These are phyloP conservation scores for Notarius quadriscutis DNA, from an alignment of 2,113 vertebrate species.

Conservation along the genomic window DNA sequence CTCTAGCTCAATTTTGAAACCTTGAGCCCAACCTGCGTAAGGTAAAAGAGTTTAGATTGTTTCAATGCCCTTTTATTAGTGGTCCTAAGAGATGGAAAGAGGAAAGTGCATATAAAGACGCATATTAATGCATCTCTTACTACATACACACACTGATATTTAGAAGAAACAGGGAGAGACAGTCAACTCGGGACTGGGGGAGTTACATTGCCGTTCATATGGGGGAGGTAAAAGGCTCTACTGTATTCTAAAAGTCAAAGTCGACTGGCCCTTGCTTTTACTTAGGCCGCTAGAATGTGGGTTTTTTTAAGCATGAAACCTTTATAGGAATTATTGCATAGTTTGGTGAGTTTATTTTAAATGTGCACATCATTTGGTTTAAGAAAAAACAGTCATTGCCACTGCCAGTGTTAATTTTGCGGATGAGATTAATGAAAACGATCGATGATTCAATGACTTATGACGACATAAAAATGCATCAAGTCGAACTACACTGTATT, in stretches of 20 bases:
- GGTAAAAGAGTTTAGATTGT: constrained; percentile 70
- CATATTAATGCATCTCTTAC: constrained; percentile 23
- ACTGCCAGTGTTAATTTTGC: constrained; percentile 54
- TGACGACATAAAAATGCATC: not conserved
- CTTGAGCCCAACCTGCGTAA: constrained; percentile 56
- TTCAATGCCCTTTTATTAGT: constrained; percentile 79
- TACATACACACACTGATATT: constrained; percentile 40
- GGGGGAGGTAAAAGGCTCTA: constrained; percentile 58
- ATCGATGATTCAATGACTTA: not conserved
- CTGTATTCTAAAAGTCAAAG: constrained; percentile 62
- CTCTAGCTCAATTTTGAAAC: constrained; percentile 33
- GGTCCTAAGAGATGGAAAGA: constrained; percentile 74
- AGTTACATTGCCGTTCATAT: constrained; percentile 32
- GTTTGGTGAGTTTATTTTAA: constrained; percentile 74
- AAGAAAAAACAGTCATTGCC: constrained; percentile 61
- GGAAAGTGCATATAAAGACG: constrained; percentile 74
- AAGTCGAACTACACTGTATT: too few species aligned
- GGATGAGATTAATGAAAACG: constrained; percentile 6
- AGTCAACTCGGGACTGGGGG: constrained; percentile 49
- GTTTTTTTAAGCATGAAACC: constrained; percentile 64
- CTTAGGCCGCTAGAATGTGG: constrained; percentile 63
- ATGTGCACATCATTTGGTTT: constrained; percentile 70
- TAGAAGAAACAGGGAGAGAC: constrained; percentile 50
- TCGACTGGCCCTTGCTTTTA: constrained; percentile 62
- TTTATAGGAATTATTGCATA: constrained; percentile 78